These are phyloP conservation scores for Heliconius sara DNA, from an alignment of 2,888 invertebrate species.

Conservation along the genomic window DNA sequence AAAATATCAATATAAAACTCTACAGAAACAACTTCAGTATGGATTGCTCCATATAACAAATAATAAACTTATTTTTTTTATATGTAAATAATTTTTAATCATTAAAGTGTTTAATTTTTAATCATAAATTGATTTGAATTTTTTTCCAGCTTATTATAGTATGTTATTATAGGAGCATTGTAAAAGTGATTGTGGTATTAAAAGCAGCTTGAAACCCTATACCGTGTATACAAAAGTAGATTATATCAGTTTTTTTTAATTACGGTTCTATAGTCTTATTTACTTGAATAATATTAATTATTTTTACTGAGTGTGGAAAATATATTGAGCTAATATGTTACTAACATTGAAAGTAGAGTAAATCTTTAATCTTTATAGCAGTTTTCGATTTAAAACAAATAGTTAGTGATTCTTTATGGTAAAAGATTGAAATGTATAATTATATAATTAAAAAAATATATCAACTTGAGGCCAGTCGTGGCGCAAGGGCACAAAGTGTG, in stretches of 20 bases:
- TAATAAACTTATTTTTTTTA: neutral
- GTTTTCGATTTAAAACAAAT: no score
- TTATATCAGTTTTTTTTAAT: slow-evolving; percentile 7
- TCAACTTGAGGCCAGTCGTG: no score
- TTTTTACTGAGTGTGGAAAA: no score
- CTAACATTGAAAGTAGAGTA: no score
- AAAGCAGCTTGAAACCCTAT: neutral
- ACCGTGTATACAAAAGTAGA: neutral
- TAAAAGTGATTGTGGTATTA: neutral
- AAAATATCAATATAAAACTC: neutral
- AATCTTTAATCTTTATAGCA: no score
- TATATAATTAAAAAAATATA: neutral
- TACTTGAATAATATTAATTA: neutral
- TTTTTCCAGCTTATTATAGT: neutral
- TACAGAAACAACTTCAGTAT: neutral
- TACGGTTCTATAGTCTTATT: neutral
- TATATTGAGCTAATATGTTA: no score
- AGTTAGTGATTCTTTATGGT: no score
- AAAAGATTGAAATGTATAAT: no score
- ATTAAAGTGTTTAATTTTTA: neutral
- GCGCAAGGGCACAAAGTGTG: no score
- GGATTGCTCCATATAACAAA: neutral
- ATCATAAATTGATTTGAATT: neutral
- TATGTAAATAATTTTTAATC: neutral
- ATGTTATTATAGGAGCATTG: slow-evolving; percentile 1